Evolutionary conservation across 2,797 vertebrate genomes (phyloP).

Genomic region (Myripristis murdjan): DNA sequence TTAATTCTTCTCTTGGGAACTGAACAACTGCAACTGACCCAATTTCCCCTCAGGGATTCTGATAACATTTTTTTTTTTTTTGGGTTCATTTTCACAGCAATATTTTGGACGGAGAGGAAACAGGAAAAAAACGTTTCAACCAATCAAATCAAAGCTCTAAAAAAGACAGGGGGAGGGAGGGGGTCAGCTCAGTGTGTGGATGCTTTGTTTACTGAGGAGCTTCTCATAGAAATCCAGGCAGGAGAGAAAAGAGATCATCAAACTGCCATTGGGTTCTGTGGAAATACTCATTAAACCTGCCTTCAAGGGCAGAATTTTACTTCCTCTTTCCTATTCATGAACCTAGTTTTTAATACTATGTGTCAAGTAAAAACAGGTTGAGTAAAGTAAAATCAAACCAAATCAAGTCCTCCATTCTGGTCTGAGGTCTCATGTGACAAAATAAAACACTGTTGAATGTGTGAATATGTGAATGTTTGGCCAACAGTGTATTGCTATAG

Average conservation of each 20-base stretch:
- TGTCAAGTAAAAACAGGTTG: background rate
- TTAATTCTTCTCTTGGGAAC: too few relatives aligned
- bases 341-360: background rate
- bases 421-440: background rate
- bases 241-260: constrained; percentile 47
- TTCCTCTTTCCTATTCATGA: background rate
- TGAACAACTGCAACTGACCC: too few relatives aligned
- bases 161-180: background rate
- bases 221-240: constrained; percentile 30
- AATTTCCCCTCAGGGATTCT: too few relatives aligned
- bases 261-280: constrained; percentile 40
- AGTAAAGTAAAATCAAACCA: background rate
- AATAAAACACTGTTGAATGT: background rate
- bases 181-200: too few relatives aligned
- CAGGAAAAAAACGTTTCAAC: background rate
- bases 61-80: too few relatives aligned
- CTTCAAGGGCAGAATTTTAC: constrained; percentile 6
- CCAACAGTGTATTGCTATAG: too few relatives aligned
- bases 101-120: background rate
- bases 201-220: constrained; percentile 3
- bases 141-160: background rate
- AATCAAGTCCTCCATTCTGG: background rate
- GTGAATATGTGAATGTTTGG: too few relatives aligned
- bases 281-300: constrained; percentile 44
- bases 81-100: background rate